Evolutionary conservation across 2,113 vertebrate species (phyloP).

Genomic region (Malurus cyaneus): DNA sequence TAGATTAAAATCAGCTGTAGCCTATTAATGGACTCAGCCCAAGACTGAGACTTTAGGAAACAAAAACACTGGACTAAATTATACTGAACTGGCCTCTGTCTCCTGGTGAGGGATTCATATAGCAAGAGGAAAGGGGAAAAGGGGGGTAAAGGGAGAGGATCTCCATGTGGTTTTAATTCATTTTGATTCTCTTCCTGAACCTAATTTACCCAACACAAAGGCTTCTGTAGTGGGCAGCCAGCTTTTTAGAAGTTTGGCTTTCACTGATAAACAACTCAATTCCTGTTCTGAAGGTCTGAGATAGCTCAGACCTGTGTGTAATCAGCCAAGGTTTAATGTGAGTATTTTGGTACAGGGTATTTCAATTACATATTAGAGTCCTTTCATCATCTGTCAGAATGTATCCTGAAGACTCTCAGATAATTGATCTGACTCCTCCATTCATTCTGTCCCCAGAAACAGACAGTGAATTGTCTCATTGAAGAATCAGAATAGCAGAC

Average conservation of each 20-base stretch:
- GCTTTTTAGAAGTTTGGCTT: conserved; percentile 54
- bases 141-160: conserved; percentile 55
- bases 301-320: conserved; percentile 69
- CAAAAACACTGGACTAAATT: conserved; percentile 78
- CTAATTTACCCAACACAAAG: conserved; percentile 75
- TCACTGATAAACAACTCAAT: conserved; percentile 62
- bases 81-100: conserved; percentile 72
- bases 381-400: conserved; percentile 72
- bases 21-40: conserved; percentile 74
- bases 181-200: conserved; percentile 77
- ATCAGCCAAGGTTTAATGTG: conserved; percentile 72
- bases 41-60: conserved; percentile 77
- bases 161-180: conserved; percentile 80
- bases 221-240: conserved; percentile 58
- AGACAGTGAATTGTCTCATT: conserved; percentile 46
- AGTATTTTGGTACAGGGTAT: conserved; percentile 72
- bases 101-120: conserved; percentile 66
- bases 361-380: conserved; percentile 67
- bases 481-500: neutral
- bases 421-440: conserved; percentile 18
- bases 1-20: conserved; percentile 79
- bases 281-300: conserved; percentile 52
- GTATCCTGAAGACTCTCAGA: conserved; percentile 48
- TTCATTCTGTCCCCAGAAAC: conserved; percentile 13
- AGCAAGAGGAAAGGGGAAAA: conserved; percentile 16